A percentile compares a stretch with the other conserved stretches of the same genome.
These are phyloP conservation scores for Smittia sp. DNA, from an alignment of 2,888 invertebrate species.

Conservation along the genomic window DNA sequence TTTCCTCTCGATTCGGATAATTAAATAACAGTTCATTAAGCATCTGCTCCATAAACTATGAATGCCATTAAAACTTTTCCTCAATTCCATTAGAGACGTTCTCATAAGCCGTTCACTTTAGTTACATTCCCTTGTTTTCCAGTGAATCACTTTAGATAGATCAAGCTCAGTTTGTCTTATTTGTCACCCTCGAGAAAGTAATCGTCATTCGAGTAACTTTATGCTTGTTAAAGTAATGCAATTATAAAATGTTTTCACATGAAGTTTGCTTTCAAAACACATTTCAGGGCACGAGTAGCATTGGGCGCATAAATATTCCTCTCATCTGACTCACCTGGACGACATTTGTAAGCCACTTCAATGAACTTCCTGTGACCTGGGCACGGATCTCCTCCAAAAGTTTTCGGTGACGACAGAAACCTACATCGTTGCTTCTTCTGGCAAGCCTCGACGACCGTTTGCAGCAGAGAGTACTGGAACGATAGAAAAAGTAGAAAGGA, in stretches of 20 bases:
- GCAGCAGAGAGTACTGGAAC: constrained; percentile 79
- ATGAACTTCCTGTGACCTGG: constrained; percentile 89
- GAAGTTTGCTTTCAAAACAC: background rate
- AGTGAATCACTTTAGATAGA: too few species aligned
- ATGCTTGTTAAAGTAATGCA: constrained; percentile 1
- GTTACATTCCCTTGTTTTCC: too few species aligned
- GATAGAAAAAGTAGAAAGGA: constrained; percentile 31
- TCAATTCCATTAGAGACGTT: constrained; percentile 29
- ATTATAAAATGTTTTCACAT: background rate
- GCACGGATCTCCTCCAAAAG: constrained; percentile 88
- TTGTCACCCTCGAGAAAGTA: background rate
- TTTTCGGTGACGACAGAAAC: constrained; percentile 83
- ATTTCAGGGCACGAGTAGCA: background rate
- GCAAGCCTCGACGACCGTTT: constrained; percentile 91
- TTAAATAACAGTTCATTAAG: constrained; percentile 42
- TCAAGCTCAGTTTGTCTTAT: background rate
- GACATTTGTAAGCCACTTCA: constrained; percentile 94
- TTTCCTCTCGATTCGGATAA: constrained; percentile 22
- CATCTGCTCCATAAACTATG: constrained; percentile 27
- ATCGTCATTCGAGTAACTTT: background rate
- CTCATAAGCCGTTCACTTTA: background rate
- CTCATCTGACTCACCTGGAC: constrained; percentile 77
- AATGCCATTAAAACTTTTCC: constrained; percentile 39
- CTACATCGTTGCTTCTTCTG: constrained; percentile 91
- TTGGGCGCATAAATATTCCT: background rate